phyloP scores from a whole-genome alignment of 2,888 invertebrate species.

The Drosophila neotestacea region DNA sequence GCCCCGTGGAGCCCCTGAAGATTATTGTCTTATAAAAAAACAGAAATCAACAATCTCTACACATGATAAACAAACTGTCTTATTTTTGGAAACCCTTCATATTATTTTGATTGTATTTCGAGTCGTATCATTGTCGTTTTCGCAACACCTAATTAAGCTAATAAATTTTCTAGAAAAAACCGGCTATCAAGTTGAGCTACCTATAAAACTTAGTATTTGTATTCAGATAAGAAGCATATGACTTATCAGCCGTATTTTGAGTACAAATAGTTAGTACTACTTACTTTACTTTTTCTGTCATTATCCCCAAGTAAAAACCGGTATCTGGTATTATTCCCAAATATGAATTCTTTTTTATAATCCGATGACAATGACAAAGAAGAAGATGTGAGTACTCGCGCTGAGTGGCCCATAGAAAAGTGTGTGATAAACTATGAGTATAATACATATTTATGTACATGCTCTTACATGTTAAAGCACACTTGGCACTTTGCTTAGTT shows the following conservation, averaged over 20 bases:
- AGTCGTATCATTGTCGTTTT: slow-evolving; percentile 37
- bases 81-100: slow-evolving; percentile 21
- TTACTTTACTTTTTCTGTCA: slow-evolving; percentile 1
- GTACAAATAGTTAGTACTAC: slow-evolving; percentile 4
- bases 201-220: slow-evolving; percentile 34
- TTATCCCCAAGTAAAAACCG: background rate
- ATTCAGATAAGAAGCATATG: slow-evolving; percentile 38
- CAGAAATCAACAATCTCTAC: slow-evolving; percentile 6
- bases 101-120: slow-evolving; percentile 10
- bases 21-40: background rate
- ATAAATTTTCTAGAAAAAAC: slow-evolving; percentile 46
- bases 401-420: slow-evolving; percentile 43
- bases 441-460: background rate
- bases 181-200: slow-evolving; percentile 41
- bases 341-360: slow-evolving; percentile 13
- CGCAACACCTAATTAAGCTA: slow-evolving; percentile 27
- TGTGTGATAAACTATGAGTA: slow-evolving; percentile 37
- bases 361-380: slow-evolving; percentile 39
- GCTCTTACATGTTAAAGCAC: slow-evolving; percentile 9
- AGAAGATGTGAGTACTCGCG: slow-evolving; percentile 61
- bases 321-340: slow-evolving; percentile 2
- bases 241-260: slow-evolving; percentile 22
- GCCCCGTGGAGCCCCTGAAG: slow-evolving; percentile 20
- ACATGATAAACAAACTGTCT: slow-evolving; percentile 1
- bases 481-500: slow-evolving; percentile 65